These are phyloP conservation scores for Eubasilissa splendida DNA, from an alignment of 2,888 invertebrate species.

Conservation along the genomic window DNA sequence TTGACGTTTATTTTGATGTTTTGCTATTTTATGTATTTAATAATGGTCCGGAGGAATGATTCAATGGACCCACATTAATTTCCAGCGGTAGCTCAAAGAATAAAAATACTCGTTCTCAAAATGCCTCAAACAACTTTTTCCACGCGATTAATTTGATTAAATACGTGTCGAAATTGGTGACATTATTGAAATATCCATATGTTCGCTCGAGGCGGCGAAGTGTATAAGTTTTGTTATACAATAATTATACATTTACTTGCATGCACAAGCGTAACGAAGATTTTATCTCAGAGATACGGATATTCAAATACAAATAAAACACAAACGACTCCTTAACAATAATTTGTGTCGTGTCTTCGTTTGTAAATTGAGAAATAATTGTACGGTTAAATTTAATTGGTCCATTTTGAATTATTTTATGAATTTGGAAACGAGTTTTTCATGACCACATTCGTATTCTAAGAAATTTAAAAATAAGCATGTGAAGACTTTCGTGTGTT, in stretches of 20 bases:
- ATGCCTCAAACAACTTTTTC: conserved; percentile 5
- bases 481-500: too few species aligned
- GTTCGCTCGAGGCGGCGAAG: neutral
- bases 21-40: conserved; percentile 11
- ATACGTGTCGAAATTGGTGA: conserved; percentile 32
- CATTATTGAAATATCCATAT: conserved; percentile 25
- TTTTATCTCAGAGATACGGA: too few species aligned
- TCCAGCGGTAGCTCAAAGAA: conserved; percentile 17
- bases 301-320: too few species aligned
- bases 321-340: too few species aligned
- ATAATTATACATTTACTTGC: neutral
- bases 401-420: too few species aligned
- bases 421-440: too few species aligned
- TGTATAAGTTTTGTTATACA: neutral
- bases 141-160: conserved; percentile 37
- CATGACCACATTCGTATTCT: too few species aligned
- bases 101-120: conserved; percentile 8
- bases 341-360: too few species aligned
- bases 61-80: neutral
- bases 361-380: too few species aligned
- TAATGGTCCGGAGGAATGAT: conserved; percentile 2
- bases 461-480: too few species aligned
- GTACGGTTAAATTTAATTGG: too few species aligned
- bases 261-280: neutral
- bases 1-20: conserved; percentile 16